phyloP scores from a whole-genome alignment of 23 tunicate species.

The Aplidium turbinatum region DNA sequence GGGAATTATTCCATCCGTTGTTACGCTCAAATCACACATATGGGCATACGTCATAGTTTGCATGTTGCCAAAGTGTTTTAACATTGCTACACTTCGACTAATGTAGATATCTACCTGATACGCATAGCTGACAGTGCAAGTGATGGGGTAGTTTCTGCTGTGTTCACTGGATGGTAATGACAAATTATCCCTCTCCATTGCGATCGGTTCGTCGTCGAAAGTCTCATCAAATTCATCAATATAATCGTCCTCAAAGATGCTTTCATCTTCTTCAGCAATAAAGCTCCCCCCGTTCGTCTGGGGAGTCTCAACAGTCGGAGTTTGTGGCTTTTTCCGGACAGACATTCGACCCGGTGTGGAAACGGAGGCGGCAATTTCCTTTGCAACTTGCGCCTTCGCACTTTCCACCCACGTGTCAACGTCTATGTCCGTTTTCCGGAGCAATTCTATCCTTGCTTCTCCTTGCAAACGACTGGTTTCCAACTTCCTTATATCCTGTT shows the following conservation, averaged over 20 bases:
- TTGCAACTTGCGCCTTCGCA: slow-evolving; percentile 83
- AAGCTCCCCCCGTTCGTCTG: slow-evolving; percentile 1
- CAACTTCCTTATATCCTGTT: slow-evolving; percentile 54
- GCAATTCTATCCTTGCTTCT: slow-evolving; percentile 50
- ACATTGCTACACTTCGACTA: too few relatives aligned
- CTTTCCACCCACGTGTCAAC: slow-evolving; percentile 90
- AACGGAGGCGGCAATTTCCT: slow-evolving; percentile 44
- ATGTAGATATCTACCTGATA: slow-evolving; percentile 66
- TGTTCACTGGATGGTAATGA: slow-evolving; percentile 87
- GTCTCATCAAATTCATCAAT: slow-evolving; percentile 72
- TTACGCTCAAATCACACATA: not conserved
- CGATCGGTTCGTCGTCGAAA: slow-evolving; percentile 55
- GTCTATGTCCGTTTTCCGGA: slow-evolving; percentile 56
- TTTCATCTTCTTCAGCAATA: slow-evolving; percentile 45
- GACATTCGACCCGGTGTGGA: slow-evolving; percentile 34
- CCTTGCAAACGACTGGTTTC: slow-evolving; percentile 64
- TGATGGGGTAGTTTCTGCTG: slow-evolving; percentile 75
- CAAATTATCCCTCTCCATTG: slow-evolving; percentile 41
- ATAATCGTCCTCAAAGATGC: slow-evolving; percentile 59
- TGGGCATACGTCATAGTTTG: not conserved
- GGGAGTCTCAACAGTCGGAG: not conserved
- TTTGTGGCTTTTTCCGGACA: not conserved
- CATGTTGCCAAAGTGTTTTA: not conserved
- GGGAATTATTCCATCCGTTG: too few relatives aligned
- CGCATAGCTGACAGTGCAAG: slow-evolving; percentile 70